Conservation (phyloP, 2,113 vertebrate genomes). For the Anolis sagrei region DNA sequence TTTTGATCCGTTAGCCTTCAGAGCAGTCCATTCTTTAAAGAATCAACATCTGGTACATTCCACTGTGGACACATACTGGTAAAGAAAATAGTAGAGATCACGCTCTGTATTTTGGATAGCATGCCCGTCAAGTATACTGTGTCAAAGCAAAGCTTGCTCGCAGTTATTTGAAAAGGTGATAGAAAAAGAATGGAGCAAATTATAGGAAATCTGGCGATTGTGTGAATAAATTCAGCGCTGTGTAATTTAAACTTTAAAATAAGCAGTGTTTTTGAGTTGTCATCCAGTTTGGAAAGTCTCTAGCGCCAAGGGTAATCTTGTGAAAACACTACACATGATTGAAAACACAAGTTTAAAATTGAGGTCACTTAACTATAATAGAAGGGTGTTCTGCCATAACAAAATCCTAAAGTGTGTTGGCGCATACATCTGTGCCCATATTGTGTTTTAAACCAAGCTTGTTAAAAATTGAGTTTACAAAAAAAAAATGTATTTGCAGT, state of each 20-base stretch:
- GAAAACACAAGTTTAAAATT: background rate
- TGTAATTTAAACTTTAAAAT: slow-evolving; percentile 4
- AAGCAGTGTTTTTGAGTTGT: slow-evolving; percentile 12
- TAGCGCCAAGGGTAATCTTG: slow-evolving; percentile 2
- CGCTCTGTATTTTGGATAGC: fast-evolving
- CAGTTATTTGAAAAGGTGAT: slow-evolving; percentile 17
- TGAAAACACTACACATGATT: slow-evolving; percentile 25
- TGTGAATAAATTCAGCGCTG: slow-evolving; percentile 30
- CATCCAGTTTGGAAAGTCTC: background rate
- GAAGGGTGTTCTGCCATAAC: background rate
- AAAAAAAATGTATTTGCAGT: background rate
- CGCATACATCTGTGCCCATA: background rate
- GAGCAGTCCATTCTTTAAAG: background rate
- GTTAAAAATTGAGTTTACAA: background rate
- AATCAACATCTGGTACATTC: background rate
- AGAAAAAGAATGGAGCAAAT: slow-evolving; percentile 27
- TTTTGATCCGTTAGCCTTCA: fast-evolving
- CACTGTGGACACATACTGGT: background rate
- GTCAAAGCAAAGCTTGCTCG: background rate
- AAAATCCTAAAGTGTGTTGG: fast-evolving
- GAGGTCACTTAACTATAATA: fast-evolving
- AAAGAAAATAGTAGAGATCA: background rate
- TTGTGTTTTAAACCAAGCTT: background rate
- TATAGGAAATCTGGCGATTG: slow-evolving; percentile 15
- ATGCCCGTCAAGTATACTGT: slow-evolving; percentile 1